Conservation (phyloP, 2,113 vertebrate species). For the Sceloporus tristichus region DNA sequence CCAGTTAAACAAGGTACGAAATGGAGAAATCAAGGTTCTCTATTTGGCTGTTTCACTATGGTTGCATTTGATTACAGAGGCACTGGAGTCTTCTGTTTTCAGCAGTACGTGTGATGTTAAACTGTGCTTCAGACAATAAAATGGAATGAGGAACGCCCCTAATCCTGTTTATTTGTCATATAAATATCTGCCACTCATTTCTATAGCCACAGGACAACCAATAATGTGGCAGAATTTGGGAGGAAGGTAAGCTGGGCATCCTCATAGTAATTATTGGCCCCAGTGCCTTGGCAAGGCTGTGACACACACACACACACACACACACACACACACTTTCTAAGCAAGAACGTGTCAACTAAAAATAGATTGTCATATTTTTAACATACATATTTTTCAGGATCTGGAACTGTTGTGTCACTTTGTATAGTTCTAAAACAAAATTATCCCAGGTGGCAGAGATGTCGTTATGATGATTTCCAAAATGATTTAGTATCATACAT, state of each 20-base stretch:
- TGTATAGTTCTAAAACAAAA: not conserved
- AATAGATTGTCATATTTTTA: not conserved
- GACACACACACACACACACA: not conserved
- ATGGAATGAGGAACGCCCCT: not conserved
- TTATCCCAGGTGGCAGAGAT: not conserved
- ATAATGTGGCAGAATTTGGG: not conserved
- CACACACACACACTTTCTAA: no score
- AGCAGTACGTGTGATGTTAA: not conserved
- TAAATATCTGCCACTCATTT: not conserved
- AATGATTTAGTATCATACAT: not conserved
- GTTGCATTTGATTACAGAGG: constrained; percentile 1
- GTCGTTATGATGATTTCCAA: not conserved
- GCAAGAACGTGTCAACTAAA: no score
- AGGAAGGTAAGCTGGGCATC: not conserved
- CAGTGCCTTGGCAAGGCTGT: not conserved
- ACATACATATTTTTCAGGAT: not conserved
- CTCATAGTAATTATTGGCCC: not conserved
- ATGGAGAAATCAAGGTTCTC: not conserved
- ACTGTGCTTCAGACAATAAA: no score
- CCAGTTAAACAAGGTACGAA: constrained; percentile 83
- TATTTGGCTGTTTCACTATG: not conserved
- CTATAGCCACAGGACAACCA: not conserved
- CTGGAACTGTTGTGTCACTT: not conserved
- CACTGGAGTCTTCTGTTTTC: not conserved
- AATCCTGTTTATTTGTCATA: not conserved